Evolutionary conservation across 1,140 invertebrate genomes (phyloP).

Genomic region (Leucophenga varia): DNA sequence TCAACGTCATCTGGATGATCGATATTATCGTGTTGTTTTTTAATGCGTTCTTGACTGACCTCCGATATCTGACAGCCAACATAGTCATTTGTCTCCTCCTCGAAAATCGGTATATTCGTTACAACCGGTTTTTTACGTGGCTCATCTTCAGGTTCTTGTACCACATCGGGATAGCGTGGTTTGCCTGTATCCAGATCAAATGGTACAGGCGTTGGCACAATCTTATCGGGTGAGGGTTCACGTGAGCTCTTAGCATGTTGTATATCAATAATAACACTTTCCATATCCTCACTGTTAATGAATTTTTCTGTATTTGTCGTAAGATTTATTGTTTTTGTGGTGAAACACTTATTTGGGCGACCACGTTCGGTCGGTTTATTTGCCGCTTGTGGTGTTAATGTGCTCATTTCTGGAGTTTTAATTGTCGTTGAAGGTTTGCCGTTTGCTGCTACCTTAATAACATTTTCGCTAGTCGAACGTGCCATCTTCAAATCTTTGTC

Average conservation of each 20-base stretch:
- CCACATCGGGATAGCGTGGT: slow-evolving; percentile 69
- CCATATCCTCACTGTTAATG: slow-evolving; percentile 53
- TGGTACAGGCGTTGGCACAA: slow-evolving; percentile 65
- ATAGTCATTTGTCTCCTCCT: slow-evolving; percentile 46
- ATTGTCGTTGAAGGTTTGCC: slow-evolving; percentile 49
- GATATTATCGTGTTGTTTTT: slow-evolving; percentile 8
- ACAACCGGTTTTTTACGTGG: slow-evolving; percentile 53
- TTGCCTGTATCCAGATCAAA: slow-evolving; percentile 62
- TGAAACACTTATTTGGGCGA: slow-evolving; percentile 49
- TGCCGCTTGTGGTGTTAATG: slow-evolving; percentile 18
- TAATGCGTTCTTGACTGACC: slow-evolving; percentile 30
- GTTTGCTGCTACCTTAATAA: slow-evolving; percentile 56
- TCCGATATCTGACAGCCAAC: slow-evolving; percentile 52
- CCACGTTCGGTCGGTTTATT: slow-evolving; percentile 14
- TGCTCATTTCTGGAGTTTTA: slow-evolving; percentile 39
- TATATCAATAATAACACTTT: slow-evolving; percentile 63
- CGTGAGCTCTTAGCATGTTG: slow-evolving; percentile 71
- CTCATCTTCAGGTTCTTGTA: slow-evolving; percentile 71
- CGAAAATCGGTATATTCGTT: slow-evolving; percentile 53
- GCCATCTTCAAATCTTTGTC: slow-evolving; percentile 58
- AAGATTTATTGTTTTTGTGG: slow-evolving; percentile 56
- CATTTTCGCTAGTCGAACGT: slow-evolving; percentile 61
- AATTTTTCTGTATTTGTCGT: slow-evolving; percentile 41
- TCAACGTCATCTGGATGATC: slow-evolving; percentile 8
- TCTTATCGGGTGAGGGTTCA: slow-evolving; percentile 69